Evolutionary conservation across 2,797 vertebrate species (phyloP).

Genomic region (Merluccius polli): DNA sequence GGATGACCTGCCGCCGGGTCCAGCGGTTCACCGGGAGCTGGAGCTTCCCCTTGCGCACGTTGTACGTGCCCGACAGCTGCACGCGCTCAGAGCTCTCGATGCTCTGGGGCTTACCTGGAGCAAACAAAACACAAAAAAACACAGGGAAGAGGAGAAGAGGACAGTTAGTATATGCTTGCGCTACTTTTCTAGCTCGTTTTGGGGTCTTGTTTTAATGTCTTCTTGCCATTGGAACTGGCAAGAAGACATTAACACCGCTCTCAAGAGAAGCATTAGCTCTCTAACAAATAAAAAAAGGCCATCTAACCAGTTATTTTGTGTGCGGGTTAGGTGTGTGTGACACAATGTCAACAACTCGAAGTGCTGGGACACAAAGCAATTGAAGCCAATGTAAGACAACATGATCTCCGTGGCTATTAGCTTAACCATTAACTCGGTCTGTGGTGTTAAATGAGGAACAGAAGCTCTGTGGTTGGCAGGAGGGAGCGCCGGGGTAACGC

Average conservation of each 20-base stretch:
- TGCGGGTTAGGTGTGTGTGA: neutral
- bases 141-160: neutral
- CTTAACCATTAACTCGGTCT: slow-evolving; percentile 6
- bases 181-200: slow-evolving; percentile 15
- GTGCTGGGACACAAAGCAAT: neutral
- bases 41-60: slow-evolving; percentile 97
- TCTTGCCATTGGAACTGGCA: neutral
- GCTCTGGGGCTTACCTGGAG: slow-evolving; percentile 89
- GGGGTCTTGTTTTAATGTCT: neutral
- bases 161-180: neutral
- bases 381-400: slow-evolving; percentile 10
- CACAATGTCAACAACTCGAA: neutral
- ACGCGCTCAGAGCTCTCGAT: slow-evolving; percentile 86
- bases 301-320: neutral
- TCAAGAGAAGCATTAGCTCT: slow-evolving; percentile 1
- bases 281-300: slow-evolving; percentile 3
- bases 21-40: slow-evolving; percentile 96
- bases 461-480: neutral
- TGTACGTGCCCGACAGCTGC: slow-evolving; percentile 93
- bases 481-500: neutral
- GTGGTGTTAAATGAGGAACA: slow-evolving; percentile 8
- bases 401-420: neutral
- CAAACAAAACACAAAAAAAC: neutral
- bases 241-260: neutral
- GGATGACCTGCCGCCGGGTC: slow-evolving; percentile 93